Evolutionary conservation across 2,888 invertebrate species (phyloP).

Genomic region (Kuschelorhynchus macadamiae): DNA sequence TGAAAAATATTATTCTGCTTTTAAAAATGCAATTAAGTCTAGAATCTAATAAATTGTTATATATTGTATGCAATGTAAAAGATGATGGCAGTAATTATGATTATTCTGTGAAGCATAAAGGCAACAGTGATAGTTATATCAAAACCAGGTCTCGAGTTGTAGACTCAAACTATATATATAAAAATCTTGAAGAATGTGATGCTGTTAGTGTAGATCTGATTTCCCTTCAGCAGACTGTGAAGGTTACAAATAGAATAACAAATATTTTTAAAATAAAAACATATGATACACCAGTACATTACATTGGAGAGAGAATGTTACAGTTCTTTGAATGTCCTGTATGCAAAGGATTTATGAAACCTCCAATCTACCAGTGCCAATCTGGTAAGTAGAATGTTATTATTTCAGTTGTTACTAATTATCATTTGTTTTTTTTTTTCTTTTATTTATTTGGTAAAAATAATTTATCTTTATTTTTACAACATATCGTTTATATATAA

Average conservation of each 20-base stretch:
- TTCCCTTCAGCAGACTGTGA: conserved; percentile 58
- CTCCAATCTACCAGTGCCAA: conserved; percentile 63
- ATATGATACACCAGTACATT: conserved; percentile 48
- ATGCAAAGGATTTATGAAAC: conserved; percentile 63
- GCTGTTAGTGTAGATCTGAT: conserved; percentile 58
- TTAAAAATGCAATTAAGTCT: conserved; percentile 57
- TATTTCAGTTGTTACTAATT: not conserved
- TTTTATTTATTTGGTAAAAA: too few species aligned
- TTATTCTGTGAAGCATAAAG: conserved; percentile 61
- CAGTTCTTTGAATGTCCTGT: conserved; percentile 64
- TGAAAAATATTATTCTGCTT: conserved; percentile 57
- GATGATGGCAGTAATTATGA: conserved; percentile 56
- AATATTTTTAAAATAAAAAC: conserved; percentile 57
- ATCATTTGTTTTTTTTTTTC: not conserved
- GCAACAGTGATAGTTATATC: conserved; percentile 58
- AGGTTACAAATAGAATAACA: conserved; percentile 55
- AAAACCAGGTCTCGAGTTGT: conserved; percentile 59
- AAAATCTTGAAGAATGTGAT: conserved; percentile 53
- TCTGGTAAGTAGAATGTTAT: conserved; percentile 46
- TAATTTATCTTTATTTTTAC: too few species aligned
- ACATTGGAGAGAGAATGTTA: conserved; percentile 59
- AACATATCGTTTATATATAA: too few species aligned
- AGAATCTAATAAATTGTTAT: conserved; percentile 56
- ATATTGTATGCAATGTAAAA: conserved; percentile 60
- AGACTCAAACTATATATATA: conserved; percentile 52